A percentile compares a stretch with the other conserved stretches of the same genome.
Evolutionary conservation across 2,113 vertebrate species (phyloP).

Genomic region (Prochilodus magdalenae): DNA sequence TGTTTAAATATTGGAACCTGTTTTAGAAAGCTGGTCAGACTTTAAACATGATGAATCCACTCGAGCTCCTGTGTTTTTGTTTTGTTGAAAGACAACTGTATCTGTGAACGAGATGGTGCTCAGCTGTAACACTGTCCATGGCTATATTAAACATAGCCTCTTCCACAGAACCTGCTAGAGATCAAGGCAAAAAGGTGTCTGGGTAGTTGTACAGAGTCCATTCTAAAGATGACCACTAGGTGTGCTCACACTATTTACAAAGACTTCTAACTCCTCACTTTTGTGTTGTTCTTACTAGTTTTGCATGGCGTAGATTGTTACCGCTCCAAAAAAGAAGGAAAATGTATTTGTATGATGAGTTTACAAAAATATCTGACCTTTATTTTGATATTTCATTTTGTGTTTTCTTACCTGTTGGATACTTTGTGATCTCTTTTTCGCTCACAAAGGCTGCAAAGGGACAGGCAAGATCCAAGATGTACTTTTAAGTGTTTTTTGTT

Average conservation of each 20-base stretch:
- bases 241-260: constrained; percentile 28
- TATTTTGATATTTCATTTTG: constrained; percentile 39
- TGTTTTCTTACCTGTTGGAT: constrained; percentile 14
- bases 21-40: background rate
- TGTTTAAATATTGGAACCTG: background rate
- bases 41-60: background rate
- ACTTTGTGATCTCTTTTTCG: constrained; percentile 2
- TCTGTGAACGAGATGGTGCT: constrained; percentile 38
- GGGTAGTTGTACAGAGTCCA: constrained; percentile 28
- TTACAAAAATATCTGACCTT: constrained; percentile 35
- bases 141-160: constrained; percentile 20
- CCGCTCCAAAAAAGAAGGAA: background rate
- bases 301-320: constrained; percentile 9
- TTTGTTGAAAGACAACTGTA: background rate
- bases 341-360: background rate
- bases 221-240: constrained; percentile 49
- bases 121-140: background rate
- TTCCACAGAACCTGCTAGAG: constrained; percentile 15
- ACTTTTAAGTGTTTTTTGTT: constrained; percentile 24
- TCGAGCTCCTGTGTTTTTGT: background rate
- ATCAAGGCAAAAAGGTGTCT: constrained; percentile 18
- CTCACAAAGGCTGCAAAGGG: background rate
- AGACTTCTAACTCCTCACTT: background rate
- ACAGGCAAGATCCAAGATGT: background rate
- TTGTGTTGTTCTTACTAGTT: constrained; percentile 29